phyloP scores from a whole-genome alignment of 2,797 vertebrate genomes.

The Gadopsis marmoratus region DNA sequence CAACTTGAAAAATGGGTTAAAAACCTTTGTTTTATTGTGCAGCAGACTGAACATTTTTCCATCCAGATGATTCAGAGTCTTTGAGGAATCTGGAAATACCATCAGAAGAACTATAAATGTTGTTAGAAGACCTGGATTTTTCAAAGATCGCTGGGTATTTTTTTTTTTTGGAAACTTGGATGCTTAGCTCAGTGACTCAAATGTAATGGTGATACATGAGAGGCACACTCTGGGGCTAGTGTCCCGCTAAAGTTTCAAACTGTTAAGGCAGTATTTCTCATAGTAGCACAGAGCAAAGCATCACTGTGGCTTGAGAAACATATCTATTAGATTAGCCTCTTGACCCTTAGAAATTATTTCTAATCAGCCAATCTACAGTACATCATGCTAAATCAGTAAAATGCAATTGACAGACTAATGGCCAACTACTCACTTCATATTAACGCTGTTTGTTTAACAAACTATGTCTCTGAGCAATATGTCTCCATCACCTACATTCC shows the following conservation, averaged over 20 bases:
- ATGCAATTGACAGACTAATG: conserved; percentile 56
- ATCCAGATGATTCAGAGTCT: background rate
- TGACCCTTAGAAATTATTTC: conserved; percentile 29
- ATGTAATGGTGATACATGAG: background rate
- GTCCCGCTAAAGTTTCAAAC: background rate
- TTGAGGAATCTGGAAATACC: background rate
- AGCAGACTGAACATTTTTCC: background rate
- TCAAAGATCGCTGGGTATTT: background rate
- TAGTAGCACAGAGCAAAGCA: background rate
- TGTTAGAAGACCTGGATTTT: background rate
- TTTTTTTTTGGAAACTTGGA: background rate
- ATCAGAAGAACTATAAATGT: background rate
- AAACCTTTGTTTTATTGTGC: background rate
- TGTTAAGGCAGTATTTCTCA: conserved; percentile 4
- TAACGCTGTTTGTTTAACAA: conserved; percentile 58
- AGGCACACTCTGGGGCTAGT: background rate
- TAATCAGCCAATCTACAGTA: conserved; percentile 28
- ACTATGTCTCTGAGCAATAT: conserved; percentile 52
- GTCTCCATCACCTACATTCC: conserved; percentile 58
- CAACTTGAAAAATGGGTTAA: background rate
- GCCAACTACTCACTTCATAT: conserved; percentile 65
- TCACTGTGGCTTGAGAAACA: conserved; percentile 2
- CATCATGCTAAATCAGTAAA: conserved; percentile 37
- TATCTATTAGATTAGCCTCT: conserved; percentile 36
- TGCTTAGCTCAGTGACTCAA: background rate